phyloP scores from a whole-genome alignment of 2,888 invertebrate species.

The Pristionchus japonicus region DNA sequence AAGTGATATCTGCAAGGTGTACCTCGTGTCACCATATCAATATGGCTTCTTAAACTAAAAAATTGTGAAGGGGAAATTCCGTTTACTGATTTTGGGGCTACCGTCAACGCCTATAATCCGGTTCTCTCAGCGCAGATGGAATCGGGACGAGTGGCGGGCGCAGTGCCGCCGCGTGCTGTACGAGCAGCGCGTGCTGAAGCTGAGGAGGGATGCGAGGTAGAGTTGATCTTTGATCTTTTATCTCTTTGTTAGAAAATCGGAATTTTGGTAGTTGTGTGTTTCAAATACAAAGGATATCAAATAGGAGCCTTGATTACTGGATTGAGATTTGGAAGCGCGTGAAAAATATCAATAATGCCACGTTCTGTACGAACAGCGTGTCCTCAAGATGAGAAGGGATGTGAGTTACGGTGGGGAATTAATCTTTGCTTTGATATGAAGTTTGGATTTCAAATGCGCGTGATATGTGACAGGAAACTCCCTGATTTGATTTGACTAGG shows the following conservation, averaged over 20 bases:
- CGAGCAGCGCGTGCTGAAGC: neutral
- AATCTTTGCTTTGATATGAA: no score
- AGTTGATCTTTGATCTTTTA: no score
- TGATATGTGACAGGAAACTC: no score
- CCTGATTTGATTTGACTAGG: no score
- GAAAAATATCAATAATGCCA: neutral
- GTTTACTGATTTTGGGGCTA: neutral
- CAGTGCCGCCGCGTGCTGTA: constrained; percentile 13
- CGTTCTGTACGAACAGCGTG: neutral
- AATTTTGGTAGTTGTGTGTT: neutral
- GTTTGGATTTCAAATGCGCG: neutral
- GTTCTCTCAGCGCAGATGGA: constrained; percentile 21
- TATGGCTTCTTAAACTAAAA: no score
- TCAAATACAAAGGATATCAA: no score
- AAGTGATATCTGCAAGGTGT: no score
- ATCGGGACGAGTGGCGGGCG: constrained; percentile 12
- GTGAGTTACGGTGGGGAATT: neutral
- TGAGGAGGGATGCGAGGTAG: neutral
- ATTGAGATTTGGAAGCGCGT: no score
- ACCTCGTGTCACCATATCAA: no score
- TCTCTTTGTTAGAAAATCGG: no score
- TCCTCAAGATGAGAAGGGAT: neutral
- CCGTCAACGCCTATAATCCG: neutral
- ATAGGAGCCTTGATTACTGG: no score
- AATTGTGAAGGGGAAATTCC: no score